Base-by-base conservation (phyloP, 1,140 invertebrate genomes). In the Polypedilum vanderplanki region DNA sequence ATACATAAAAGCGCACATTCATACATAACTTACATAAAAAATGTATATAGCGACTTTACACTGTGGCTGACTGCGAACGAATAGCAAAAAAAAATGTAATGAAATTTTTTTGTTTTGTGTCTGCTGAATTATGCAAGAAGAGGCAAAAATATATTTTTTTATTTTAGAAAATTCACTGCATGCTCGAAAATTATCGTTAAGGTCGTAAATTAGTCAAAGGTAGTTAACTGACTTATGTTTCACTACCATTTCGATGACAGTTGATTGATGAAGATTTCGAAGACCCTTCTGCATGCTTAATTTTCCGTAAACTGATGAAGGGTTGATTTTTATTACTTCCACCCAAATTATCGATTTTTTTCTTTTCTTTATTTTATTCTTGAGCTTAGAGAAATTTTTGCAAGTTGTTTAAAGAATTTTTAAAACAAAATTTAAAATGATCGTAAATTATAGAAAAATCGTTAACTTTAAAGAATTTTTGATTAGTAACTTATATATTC, bases 281-380 rank as follows among this genome's bases (percentile, higher is more conserved):
- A 57, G 46, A 57, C 46, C 46, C n/a, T 57, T 57, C 15, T 15
- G 46, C 46, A 12, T 57, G 46, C n/a, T 57, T n/a, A 57, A 57
- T 57, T 57, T 57, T 12, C 46, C 46, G 46, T 57, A 57, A 57
- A 57, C 46, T 57, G 46, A 57, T 57, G 12, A 57, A 57, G 46
- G 46, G 46, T 57, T 57, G n/a, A n/a, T 57, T 57, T 57, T n/a
- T 57, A 57, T 57, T n/a, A 57, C n/a, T 57, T 57, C 46, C 46
- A 57, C 12, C 46, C 46, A 57, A 57, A n/a, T 57, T 57, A 57
- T 57, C n/a, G 46, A 57, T 57, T 57, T 33, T 57, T 57, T 57
- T n/a, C n/a, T 12, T 57, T 57, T 57, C 46, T n/a, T 57, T 46
- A 46, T 46, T 46, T 46, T 46, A 8, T 46, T 57, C 46, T 57